Evolutionary conservation across 1,140 invertebrate species (phyloP).

Genomic region (Zophobas atratus): DNA sequence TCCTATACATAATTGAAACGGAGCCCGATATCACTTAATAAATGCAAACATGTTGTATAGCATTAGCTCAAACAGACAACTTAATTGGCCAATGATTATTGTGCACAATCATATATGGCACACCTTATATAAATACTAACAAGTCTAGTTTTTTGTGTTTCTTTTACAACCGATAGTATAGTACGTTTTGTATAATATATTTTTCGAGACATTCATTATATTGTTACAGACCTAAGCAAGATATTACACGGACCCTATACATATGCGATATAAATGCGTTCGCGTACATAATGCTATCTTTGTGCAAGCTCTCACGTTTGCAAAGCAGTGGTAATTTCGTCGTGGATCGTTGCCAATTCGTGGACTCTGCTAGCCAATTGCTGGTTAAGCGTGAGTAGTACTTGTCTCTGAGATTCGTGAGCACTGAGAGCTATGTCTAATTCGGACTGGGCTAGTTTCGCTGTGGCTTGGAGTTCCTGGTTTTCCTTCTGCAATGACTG

Average conservation of each 20-base stretch:
- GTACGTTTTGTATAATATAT: conserved; percentile 39
- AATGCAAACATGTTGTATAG: conserved; percentile 4
- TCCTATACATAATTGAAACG: conserved; percentile 17
- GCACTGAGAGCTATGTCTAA: conserved; percentile 85
- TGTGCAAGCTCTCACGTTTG: conserved; percentile 77
- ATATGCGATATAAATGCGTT: conserved; percentile 54
- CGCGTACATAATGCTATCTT: conserved; percentile 49
- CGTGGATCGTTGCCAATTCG: conserved; percentile 88
- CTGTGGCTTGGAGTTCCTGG: conserved; percentile 79
- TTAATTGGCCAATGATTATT: neutral
- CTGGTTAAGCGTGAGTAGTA: conserved; percentile 87
- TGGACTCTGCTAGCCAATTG: conserved; percentile 88
- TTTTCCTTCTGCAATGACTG: conserved; percentile 82
- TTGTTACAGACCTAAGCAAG: conserved; percentile 41
- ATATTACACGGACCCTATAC: conserved; percentile 51
- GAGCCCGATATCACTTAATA: conserved; percentile 25
- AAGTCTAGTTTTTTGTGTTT: neutral
- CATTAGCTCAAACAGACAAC: no score
- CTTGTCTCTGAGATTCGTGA: conserved; percentile 88
- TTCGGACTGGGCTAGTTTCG: conserved; percentile 86
- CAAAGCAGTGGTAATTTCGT: conserved; percentile 85
- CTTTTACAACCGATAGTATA: conserved; percentile 16
- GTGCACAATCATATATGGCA: conserved; percentile 1
- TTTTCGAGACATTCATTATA: conserved; percentile 37
- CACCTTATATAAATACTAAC: conserved; percentile 19